Base-by-base conservation (phyloP, 1,140 invertebrate genomes). In the Scaptomyza montana region DNA sequence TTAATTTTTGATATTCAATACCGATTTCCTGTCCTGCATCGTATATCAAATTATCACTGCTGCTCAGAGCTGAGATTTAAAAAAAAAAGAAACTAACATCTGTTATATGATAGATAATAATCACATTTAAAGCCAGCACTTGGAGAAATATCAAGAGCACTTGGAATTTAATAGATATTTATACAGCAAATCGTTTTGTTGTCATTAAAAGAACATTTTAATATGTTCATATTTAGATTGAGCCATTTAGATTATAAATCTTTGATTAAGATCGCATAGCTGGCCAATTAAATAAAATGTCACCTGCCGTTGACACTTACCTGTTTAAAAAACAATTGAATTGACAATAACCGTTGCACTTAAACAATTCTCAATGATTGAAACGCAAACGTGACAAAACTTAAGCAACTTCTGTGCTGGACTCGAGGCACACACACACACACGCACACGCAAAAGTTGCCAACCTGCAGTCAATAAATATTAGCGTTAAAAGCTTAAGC, bases 401-500 rank as follows among this genome's bases (percentile, higher is more conserved):
- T 70, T 60, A 63, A 70, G 54, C 67, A 49, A 59, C 54, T 49
- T 64, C 41, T 50, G 50, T 53, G 25, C 19, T 25, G 21, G 21
- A 25, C 21, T 25, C 21, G 21, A 25, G 21, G 12, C 49, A 41
- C 60, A 43, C 19, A 57, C 43, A 45, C 57, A 47, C 46, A 59
- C 7, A 36, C 10, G 56, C 3, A 57, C 61, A 57, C 54, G 46
- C 10, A 49, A 1, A 33, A 53, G 51, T 59, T 49, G 8, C 10
- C 21, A 60, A 64, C 12, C 61, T 64, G 72, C 67, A 87, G 78
- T 82, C 72, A 78, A 46, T 21, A 54, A 50, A 79, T 77, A 87
- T 89, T 70, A 89, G 59, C 82, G 41, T 82, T 54, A 69, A 65
- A 49, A 78, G 80, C 63, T 80, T 65, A 71, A 82, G 77, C 84